A percentile compares a stretch with the other conserved stretches of the same genome.
phyloP scores from a whole-genome alignment of 2,113 vertebrate species.

The Pygoscelis antarcticus region DNA sequence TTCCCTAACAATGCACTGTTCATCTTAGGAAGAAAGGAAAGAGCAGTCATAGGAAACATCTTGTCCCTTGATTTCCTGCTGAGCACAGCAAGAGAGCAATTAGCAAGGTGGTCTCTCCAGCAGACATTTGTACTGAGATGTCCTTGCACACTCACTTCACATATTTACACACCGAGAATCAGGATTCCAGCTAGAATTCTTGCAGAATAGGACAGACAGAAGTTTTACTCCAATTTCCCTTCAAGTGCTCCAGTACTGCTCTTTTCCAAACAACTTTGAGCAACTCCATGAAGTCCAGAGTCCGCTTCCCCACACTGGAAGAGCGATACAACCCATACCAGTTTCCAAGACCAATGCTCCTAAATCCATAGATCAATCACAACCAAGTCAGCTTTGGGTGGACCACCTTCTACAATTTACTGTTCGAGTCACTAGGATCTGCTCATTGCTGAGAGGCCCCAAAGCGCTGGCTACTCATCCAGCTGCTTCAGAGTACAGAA shows the following conservation, averaged over 20 bases:
- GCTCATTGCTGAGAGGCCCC: background rate
- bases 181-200: background rate
- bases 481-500: background rate
- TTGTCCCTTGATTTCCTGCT: background rate
- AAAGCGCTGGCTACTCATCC: background rate
- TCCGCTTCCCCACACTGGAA: background rate
- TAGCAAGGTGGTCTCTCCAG: background rate
- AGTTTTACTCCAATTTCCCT: background rate
- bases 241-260: background rate
- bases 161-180: background rate
- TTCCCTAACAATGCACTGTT: background rate
- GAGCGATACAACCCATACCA: background rate
- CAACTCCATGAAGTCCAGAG: background rate
- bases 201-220: background rate
- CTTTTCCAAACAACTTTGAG: background rate
- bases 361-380: background rate
- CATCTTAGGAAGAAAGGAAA: background rate
- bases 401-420: background rate
- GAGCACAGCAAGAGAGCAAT: background rate
- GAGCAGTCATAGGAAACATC: background rate
- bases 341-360: background rate
- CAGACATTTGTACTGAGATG: background rate
- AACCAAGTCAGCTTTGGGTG: background rate
- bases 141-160: background rate
- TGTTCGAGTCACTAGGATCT: background rate